Conservation (phyloP, 2,113 vertebrate species). For the Colaptes auratus region DNA sequence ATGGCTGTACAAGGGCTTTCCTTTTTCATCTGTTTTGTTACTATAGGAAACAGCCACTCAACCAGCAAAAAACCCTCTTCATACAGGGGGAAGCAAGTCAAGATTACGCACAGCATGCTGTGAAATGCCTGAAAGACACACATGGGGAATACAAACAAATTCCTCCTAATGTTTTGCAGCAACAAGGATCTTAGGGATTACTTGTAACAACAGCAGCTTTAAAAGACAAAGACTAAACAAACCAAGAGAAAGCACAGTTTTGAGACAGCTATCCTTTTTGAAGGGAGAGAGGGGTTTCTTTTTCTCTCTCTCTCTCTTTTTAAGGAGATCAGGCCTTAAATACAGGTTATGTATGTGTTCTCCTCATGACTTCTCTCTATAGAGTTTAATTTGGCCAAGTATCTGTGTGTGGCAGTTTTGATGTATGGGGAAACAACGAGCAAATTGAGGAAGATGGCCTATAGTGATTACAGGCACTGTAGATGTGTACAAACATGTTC, state of each 20-base stretch:
- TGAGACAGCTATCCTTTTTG: not conserved
- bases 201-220: conserved; percentile 3
- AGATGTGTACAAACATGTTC: not conserved
- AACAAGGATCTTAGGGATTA: not conserved
- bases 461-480: not conserved
- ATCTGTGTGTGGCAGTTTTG: not conserved
- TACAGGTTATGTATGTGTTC: not conserved
- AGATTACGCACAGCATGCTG: not conserved
- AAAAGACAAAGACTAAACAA: conserved; percentile 8
- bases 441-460: not conserved
- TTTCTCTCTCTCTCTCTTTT: not conserved
- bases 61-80: not conserved
- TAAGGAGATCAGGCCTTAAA: not conserved
- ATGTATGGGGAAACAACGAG: not conserved
- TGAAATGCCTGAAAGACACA: conserved; percentile 26
- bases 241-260: not conserved
- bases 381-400: not conserved
- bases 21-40: conserved; percentile 19
- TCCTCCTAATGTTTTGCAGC: conserved; percentile 30
- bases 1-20: not conserved
- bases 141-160: conserved; percentile 27
- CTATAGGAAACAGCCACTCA: conserved; percentile 20
- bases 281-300: not conserved
- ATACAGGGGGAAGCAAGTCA: not conserved
- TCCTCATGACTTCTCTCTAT: not conserved